Evolutionary conservation across 2,888 invertebrate genomes (phyloP).

Genomic region (Melanostoma scalare): DNA sequence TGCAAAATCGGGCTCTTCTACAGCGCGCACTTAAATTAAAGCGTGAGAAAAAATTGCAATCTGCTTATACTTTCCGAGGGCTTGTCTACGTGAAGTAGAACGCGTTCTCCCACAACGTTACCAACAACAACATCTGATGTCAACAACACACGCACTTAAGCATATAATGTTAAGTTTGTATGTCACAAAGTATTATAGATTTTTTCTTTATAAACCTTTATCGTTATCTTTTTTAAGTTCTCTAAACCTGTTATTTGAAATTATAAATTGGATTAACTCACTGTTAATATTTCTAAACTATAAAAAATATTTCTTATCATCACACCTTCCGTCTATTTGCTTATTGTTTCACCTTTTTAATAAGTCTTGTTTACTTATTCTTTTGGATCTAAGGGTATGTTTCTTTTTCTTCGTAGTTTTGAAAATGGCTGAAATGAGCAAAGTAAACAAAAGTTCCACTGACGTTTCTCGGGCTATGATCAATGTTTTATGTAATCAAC

Average conservation of each 20-base stretch:
- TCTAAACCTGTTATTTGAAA: background rate
- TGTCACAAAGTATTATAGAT: background rate
- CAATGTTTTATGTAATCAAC: no score
- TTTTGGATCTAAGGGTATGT: background rate
- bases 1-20: no score
- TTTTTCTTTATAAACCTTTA: background rate
- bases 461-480: background rate
- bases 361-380: background rate
- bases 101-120: background rate
- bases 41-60: no score
- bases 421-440: background rate
- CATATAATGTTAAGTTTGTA: no score
- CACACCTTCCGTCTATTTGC: constrained; percentile 2
- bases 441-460: background rate
- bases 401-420: background rate
- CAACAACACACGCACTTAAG: no score
- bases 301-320: constrained; percentile 10
- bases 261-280: background rate
- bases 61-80: no score
- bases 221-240: background rate
- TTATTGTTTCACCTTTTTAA: background rate
- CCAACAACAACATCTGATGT: constrained; percentile 2
- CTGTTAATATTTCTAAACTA: background rate
- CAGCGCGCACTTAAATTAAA: no score
- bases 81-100: no score